Evolutionary conservation across 1,140 invertebrate genomes (phyloP).

Genomic region (Dolichoris vasculosae): DNA sequence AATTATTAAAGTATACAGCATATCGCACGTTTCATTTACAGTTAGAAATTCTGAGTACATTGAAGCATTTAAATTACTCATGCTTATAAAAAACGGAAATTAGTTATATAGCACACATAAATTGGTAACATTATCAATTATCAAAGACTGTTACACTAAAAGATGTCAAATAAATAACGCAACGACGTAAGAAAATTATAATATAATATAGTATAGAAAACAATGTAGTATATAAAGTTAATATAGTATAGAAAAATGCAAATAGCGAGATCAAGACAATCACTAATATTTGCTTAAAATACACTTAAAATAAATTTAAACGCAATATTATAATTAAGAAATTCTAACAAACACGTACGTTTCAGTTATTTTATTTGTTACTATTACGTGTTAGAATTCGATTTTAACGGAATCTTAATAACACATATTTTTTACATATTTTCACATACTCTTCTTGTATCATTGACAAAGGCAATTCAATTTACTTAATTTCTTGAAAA

Average conservation of each 20-base stretch:
- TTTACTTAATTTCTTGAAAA: constrained; percentile 38
- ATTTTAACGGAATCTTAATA: constrained; percentile 30
- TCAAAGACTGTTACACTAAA: background rate
- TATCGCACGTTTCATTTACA: constrained; percentile 24
- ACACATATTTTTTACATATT: constrained; percentile 26
- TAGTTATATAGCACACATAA: background rate
- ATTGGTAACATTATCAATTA: background rate
- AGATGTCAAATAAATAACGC: constrained; percentile 33
- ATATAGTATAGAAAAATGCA: constrained; percentile 24
- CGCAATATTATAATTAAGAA: constrained; percentile 38
- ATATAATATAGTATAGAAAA: constrained; percentile 29
- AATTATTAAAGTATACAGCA: constrained; percentile 36
- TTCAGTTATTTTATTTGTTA: constrained; percentile 15
- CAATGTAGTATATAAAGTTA: too few relatives aligned
- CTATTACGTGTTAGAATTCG: constrained; percentile 18
- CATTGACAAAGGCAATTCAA: constrained; percentile 50
- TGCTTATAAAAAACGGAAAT: background rate
- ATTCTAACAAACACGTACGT: constrained; percentile 39
- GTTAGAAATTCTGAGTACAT: constrained; percentile 16
- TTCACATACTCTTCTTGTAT: constrained; percentile 44
- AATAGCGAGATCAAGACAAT: constrained; percentile 42
- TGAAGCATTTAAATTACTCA: constrained; percentile 3
- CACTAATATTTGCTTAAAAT: constrained; percentile 25
- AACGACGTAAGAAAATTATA: constrained; percentile 33
- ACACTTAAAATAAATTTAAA: constrained; percentile 29